These are phyloP conservation scores for Bolborhynchus lineola DNA, from an alignment of 2,113 vertebrate genomes.

Conservation along the genomic window DNA sequence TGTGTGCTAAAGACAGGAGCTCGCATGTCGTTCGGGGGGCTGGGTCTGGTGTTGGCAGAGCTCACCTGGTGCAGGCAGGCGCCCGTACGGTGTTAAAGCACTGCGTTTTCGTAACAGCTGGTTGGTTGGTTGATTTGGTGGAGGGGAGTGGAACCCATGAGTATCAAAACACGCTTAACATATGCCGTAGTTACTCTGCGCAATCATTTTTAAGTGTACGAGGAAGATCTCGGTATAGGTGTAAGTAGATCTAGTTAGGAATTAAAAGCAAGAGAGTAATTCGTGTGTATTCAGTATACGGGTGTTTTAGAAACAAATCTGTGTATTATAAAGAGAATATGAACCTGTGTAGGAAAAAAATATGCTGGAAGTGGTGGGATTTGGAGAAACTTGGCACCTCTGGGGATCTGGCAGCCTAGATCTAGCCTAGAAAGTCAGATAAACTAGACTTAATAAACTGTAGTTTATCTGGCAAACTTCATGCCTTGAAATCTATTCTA, in stretches of 20 bases:
- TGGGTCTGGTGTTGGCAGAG: neutral
- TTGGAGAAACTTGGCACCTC: neutral
- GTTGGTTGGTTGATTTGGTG: neutral
- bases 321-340: neutral
- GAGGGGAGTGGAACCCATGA: neutral
- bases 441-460: neutral
- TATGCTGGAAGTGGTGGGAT: neutral
- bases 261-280: neutral
- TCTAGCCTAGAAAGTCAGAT: neutral
- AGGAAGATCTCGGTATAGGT: neutral
- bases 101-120: rapidly evolving
- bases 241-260: neutral
- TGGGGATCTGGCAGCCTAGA: neutral
- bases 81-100: rapidly evolving
- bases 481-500: neutral
- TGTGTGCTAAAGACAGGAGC: neutral
- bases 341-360: neutral
- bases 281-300: neutral
- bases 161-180: neutral
- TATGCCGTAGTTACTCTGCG: neutral
- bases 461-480: neutral
- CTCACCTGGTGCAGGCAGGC: neutral
- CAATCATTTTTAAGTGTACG: neutral
- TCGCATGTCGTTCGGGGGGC: rapidly evolving
- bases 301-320: neutral